Evolutionary conservation across 2,888 invertebrate species (phyloP), one percentile per base, ranked within the genome.

Genomic region (Drosophila affinis): DNA sequence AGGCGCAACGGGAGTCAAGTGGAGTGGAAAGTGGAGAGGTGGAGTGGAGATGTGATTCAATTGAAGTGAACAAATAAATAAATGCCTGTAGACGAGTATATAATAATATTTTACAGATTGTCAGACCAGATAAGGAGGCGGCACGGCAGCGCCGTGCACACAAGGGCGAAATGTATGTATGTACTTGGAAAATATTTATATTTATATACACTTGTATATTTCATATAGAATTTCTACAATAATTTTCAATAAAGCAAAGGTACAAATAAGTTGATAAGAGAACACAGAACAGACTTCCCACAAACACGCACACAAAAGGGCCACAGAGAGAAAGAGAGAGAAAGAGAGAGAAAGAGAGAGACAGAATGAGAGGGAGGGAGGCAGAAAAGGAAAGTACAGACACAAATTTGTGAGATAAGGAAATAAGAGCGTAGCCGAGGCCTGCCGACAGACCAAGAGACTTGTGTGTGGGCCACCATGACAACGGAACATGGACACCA

Each of bases 241-340:
- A 69, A 59, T 68, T 69, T 68, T 60, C 60, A 71, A 72, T 71
- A 67, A 34, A 34, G 55, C 48, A 68, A 64, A 64, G 48, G 59
- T 46, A 80, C 64, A 62, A 71, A 69, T 62, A 49, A 69, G 72
- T 62, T 83, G 83, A 81, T 81, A 81, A 81, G 76, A 21, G 51
- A 63, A 49, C 46, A 14, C 2, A 39, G n/a, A 39, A 7, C 3
- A n/a, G 39, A 39, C n/a, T n/a, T n/a, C 27, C 27, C 29, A 29
- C 29, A 29, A 9, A 3, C 14, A 29, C 49, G 61, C 58, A 72
- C 67, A 57, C 62, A 34, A 54, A 80, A 64, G 63, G 51, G 48
- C 61, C 39, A 39, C 2, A 14, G 10, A 47, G 27, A 48, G 48
- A 48, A 18, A 14, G 10, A 9, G 9, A 27, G 9, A 29, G 24